Percentiles rank a stretch among this genome's conserved stretches.
Evolutionary conservation across 2,888 invertebrate genomes (phyloP).

Genomic region (Xanthostigma xanthostigma): DNA sequence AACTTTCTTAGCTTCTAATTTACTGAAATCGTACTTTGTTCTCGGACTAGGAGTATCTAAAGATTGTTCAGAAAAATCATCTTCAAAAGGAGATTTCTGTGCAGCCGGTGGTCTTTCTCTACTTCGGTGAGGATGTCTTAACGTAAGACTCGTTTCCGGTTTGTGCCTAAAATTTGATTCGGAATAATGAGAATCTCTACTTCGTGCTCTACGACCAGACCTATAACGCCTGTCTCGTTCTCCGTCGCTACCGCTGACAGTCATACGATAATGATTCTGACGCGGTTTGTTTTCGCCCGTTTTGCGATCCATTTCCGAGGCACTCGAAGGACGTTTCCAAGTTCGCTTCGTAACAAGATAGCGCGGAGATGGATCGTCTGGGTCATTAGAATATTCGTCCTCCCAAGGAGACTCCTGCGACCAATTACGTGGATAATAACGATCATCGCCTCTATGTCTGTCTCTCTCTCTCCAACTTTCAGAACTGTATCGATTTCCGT

Average conservation of each 20-base stretch:
- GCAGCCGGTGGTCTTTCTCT: constrained; percentile 1
- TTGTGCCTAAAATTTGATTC: constrained; percentile 22
- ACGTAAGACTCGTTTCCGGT: constrained; percentile 22
- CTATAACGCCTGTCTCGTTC: constrained; percentile 40
- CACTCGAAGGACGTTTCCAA: constrained; percentile 42
- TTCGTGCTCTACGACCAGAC: constrained; percentile 28
- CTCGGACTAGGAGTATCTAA: constrained; percentile 5
- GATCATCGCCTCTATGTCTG: constrained; percentile 30
- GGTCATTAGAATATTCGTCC: constrained; percentile 33
- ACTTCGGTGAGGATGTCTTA: constrained; percentile 18
- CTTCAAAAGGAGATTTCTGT: constrained; percentile 12
- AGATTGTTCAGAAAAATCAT: constrained; percentile 9
- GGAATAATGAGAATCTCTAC: constrained; percentile 26
- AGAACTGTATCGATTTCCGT: background rate
- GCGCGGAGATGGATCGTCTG: constrained; percentile 19
- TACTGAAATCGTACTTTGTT: constrained; percentile 1
- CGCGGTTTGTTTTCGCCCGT: constrained; percentile 26
- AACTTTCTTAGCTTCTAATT: background rate
- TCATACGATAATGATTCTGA: constrained; percentile 16
- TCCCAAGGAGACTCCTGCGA: constrained; percentile 42
- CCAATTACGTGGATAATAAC: constrained; percentile 24
- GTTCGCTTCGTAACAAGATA: constrained; percentile 23
- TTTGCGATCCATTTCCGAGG: constrained; percentile 37
- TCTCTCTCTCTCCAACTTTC: constrained; percentile 34
- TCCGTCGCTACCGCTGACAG: constrained; percentile 34